Conservation (phyloP, 2,888 invertebrate genomes). For the Hanleya hanleyi region DNA sequence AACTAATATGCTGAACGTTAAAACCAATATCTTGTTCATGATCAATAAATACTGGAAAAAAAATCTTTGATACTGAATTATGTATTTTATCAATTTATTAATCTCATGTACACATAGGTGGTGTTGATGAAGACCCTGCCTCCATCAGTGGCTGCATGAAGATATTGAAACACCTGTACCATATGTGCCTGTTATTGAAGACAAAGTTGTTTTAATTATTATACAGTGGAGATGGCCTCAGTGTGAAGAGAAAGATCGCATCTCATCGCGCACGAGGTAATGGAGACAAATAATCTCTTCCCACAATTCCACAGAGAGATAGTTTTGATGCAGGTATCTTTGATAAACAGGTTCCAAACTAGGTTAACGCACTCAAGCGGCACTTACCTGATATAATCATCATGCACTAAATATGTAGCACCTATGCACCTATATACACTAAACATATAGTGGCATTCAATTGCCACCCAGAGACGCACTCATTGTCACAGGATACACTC, state of each 20-base stretch:
- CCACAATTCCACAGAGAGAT: neutral
- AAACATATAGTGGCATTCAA: too few relatives aligned
- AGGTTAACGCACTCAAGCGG: too few relatives aligned
- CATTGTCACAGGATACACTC: too few relatives aligned
- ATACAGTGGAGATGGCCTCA: neutral
- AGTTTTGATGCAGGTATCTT: neutral
- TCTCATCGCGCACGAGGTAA: neutral
- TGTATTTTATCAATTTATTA: neutral
- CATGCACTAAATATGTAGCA: too few relatives aligned
- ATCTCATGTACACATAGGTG: neutral
- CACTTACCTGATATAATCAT: too few relatives aligned
- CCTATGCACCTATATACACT: too few relatives aligned
- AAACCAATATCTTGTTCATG: too few relatives aligned
- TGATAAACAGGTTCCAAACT: too few relatives aligned
- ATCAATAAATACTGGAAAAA: too few relatives aligned
- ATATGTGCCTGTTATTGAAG: neutral
- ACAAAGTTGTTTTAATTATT: neutral
- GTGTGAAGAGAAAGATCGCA: neutral
- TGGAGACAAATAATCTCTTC: neutral
- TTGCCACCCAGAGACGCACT: too few relatives aligned
- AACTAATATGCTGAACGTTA: too few relatives aligned
- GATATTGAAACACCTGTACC: neutral
- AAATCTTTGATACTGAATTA: too few relatives aligned
- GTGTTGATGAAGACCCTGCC: neutral
- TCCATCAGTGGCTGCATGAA: neutral